Evolutionary conservation across 2,797 vertebrate genomes (phyloP).

Genomic region (Cyprinella venusta): DNA sequence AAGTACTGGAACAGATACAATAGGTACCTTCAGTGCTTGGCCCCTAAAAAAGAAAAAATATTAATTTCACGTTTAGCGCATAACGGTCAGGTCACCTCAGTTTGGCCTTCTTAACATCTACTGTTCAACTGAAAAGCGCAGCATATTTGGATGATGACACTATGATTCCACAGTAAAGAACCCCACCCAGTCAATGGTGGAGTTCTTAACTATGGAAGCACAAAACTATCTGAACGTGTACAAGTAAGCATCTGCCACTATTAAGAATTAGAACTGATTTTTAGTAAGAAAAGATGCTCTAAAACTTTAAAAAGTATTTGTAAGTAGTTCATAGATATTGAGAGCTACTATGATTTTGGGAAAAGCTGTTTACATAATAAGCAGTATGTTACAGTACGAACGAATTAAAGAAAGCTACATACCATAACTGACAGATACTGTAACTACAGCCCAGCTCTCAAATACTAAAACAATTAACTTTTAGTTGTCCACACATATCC

Average conservation of each 20-base stretch:
- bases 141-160: conserved; percentile 43
- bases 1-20: too few species aligned
- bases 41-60: not conserved
- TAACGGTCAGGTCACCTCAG: conserved; percentile 33
- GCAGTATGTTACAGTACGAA: too few species aligned
- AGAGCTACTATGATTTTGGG: not conserved
- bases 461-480: not conserved
- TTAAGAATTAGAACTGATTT: not conserved
- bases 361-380: not conserved
- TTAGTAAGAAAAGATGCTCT: not conserved
- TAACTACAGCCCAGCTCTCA: not conserved
- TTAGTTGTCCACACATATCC: not conserved
- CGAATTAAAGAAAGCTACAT: not conserved
- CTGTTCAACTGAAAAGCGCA: conserved; percentile 40
- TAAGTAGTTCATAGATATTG: not conserved
- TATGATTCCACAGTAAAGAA: not conserved
- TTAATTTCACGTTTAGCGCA: conserved; percentile 2
- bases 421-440: not conserved
- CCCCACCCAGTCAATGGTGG: not conserved
- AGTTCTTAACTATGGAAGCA: not conserved
- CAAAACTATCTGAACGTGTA: not conserved
- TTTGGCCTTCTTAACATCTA: conserved; percentile 6
- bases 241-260: not conserved
- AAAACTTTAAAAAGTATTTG: not conserved
- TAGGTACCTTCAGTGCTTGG: too few species aligned